Base-by-base conservation (phyloP, 2,113 vertebrate genomes). In the Pteronura brasiliensis region DNA sequence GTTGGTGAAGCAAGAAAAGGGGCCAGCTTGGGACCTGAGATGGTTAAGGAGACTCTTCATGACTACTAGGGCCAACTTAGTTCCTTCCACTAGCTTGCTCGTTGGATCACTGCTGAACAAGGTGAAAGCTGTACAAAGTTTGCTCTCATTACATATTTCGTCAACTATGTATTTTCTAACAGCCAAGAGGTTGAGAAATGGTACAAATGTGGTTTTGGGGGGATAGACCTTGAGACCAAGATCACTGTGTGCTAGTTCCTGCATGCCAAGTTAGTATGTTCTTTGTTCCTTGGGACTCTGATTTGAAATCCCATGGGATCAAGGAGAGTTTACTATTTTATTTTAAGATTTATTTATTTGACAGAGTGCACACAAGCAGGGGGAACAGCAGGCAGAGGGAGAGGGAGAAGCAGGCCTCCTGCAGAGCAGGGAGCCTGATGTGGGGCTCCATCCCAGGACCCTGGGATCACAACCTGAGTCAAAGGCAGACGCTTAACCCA, bases 241-340 rank as follows among this genome's bases (percentile, higher is more conserved):
- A 79, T 72, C 34, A 72, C 9, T 25, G 57, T 95, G 10, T 29
- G 21, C 69, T 39, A 1, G 23, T 72, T 74, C 34, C 88, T 71
- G 7, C 31, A 29, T 47, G 59, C 77, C 57, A 59, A 57, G 5
- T 91, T 80, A 92, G 84, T 80, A 71, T 97, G 95, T 98, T 96
- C 83, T 92, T 61, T 96, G 69, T 94, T 95, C 21, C 13, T 65
- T 52, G 9, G 57, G 72, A 10, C 39, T 93, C 82, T 49, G 23
- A 88, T 82, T 92, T 95, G 87, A 93, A 83, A 86, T 83, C 36
- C 47, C 20, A 71, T 76, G 31, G 42, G 29, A 57, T 34, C 27
- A 52, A 49, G 23, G 18, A 77, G 23, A 31, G 6, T 69, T 59
- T 81, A 72, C 36, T 72, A 25, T 59, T 59, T 23, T 44, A 29